Percentiles rank a stretch among this genome's conserved stretches.
phyloP scores from a whole-genome alignment of 1,140 invertebrate genomes.

The Amyelois transitella region DNA sequence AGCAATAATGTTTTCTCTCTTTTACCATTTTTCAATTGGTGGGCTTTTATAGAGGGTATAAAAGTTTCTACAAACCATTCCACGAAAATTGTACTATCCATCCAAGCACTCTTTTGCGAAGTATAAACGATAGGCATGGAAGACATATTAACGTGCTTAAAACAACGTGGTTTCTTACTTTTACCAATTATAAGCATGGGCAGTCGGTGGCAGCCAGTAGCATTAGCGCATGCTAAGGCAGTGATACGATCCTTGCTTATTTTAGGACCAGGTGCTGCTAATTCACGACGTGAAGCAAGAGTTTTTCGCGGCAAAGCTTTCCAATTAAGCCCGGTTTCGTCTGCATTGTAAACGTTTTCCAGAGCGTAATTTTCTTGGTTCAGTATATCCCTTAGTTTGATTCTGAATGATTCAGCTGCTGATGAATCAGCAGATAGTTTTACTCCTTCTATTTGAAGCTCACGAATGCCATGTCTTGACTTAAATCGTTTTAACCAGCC shows the following conservation, averaged over 20 bases:
- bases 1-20: constrained; percentile 48
- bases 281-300: constrained; percentile 39
- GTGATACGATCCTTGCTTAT: constrained; percentile 44
- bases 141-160: constrained; percentile 23
- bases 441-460: constrained; percentile 23
- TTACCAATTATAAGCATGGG: constrained; percentile 36
- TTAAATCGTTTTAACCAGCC: constrained; percentile 28
- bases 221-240: constrained; percentile 51
- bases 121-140: constrained; percentile 10
- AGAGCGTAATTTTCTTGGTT: constrained; percentile 10
- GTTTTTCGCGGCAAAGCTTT: constrained; percentile 49
- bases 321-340: constrained; percentile 56
- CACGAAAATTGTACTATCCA: constrained; percentile 26
- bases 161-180: constrained; percentile 32
- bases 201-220: constrained; percentile 38
- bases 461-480: constrained; percentile 27
- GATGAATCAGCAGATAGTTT: constrained; percentile 23
- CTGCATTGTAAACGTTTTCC: constrained; percentile 48
- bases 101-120: constrained; percentile 17
- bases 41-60: constrained; percentile 20
- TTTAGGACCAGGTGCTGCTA: constrained; percentile 39
- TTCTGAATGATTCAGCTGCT: constrained; percentile 22
- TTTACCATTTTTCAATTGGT: constrained; percentile 13
- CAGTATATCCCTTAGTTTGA: constrained; percentile 20
- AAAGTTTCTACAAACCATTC: constrained; percentile 32